Evolutionary conservation across 2,797 vertebrate genomes (phyloP), one percentile per base, ranked within the genome.

Genomic region (Danio choprae): DNA sequence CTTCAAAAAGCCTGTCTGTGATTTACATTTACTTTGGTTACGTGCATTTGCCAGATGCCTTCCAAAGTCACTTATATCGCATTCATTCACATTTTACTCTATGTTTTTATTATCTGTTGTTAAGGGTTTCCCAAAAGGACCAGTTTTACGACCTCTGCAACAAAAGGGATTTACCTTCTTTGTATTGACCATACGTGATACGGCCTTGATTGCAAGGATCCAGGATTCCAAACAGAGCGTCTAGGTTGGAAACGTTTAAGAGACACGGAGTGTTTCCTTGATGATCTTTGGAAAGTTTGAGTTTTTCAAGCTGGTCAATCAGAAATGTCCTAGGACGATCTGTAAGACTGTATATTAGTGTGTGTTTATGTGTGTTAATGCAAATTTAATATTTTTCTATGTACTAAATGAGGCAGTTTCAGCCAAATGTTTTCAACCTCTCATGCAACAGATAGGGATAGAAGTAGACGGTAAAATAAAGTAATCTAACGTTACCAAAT

Each of bases 281-380:
- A 4, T 15, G 59, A 41, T 83, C 78, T 22, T 79, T 84, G 41
- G 89, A 90, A 4, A 60, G 0, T 55, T 87, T 90, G 41, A 94
- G 46, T 80, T 86, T 79, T 60, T 91, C 83, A 69, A 95, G 89
- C 60, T 92, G 88, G 15, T 91, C 86, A 4, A 92, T 74, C 0
- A 95, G 87, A 80, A 93, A 95, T 81, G 89, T 86, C 48, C 68
- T 85, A 48, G 92, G 92, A 20, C 89, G 87, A 11, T 92, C 94
- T 95, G 77, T 10, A 55, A 41, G 22, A 48, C 1, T 58, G 4
- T 40, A 1, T 4, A 16, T 64, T 13, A 40, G 7, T n/a, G 40
- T 41, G 7, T 18, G 4, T 7, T 36, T 62, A 4, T 7, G 9
- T 16, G n/a, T 18, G 20, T 20, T 8, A 29, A 2, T 22, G n/a